phyloP scores from a whole-genome alignment of 2,797 vertebrate species.

The Danio albolineatus region DNA sequence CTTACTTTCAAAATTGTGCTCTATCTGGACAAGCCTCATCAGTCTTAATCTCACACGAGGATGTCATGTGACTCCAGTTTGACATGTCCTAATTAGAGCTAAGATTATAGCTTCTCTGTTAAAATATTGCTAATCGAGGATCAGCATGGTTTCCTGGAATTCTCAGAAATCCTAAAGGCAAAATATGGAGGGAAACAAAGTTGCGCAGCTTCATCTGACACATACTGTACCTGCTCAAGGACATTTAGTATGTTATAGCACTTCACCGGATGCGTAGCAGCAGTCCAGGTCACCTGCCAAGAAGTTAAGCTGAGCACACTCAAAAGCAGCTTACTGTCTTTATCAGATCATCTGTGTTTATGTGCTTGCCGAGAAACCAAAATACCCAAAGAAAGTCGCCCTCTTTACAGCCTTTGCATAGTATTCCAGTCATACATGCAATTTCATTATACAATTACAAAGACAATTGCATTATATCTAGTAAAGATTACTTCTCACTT shows the following conservation, averaged over 20 bases:
- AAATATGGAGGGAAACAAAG: not conserved
- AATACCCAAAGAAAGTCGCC: conserved; percentile 70
- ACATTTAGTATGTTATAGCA: conserved; percentile 17
- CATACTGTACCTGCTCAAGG: conserved; percentile 13
- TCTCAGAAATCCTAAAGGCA: not conserved
- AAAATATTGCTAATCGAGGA: not conserved
- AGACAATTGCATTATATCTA: not conserved
- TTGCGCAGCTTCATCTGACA: not conserved
- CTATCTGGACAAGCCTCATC: not conserved
- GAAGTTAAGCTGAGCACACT: conserved; percentile 70
- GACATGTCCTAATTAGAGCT: not conserved
- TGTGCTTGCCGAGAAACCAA: conserved; percentile 76
- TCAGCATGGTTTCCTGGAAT: not conserved
- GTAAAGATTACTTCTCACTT: not conserved
- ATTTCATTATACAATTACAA: not conserved
- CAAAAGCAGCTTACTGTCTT: conserved; percentile 79
- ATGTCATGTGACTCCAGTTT: not conserved
- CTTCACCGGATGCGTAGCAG: conserved; percentile 57
- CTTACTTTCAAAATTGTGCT: not conserved
- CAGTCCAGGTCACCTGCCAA: conserved; percentile 70
- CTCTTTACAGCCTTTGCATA: conserved; percentile 57
- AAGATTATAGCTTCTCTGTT: not conserved
- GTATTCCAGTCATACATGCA: not conserved
- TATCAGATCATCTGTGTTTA: conserved; percentile 79
- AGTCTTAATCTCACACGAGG: not conserved